Evolutionary conservation across 2,888 invertebrate species (phyloP).

Genomic region (Platycheirus albimanus): DNA sequence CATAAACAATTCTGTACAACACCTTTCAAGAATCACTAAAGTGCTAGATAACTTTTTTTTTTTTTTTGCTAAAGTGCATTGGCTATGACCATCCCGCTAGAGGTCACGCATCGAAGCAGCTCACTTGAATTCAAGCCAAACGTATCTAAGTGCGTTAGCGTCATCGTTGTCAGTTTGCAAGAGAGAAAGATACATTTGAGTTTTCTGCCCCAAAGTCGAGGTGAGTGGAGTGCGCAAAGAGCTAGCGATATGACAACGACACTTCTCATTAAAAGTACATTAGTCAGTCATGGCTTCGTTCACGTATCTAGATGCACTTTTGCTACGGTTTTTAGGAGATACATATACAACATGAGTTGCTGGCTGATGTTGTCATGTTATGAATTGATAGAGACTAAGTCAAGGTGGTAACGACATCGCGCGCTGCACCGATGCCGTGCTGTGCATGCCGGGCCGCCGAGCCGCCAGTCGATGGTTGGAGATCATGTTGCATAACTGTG

Average conservation of each 20-base stretch:
- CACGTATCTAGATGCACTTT: conserved; percentile 55
- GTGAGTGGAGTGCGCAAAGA: conserved; percentile 28
- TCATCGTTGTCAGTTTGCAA: conserved; percentile 1
- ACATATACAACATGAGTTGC: conserved; percentile 31
- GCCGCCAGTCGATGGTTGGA: conserved; percentile 24
- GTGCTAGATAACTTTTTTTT: conserved; percentile 3
- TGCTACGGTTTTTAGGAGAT: conserved; percentile 55
- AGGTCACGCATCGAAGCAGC: conserved; percentile 46
- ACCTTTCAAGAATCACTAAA: conserved; percentile 37
- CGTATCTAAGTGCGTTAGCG: conserved; percentile 54
- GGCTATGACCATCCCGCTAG: conserved; percentile 45
- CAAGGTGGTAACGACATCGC: conserved; percentile 62
- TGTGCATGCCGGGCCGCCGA: too few species aligned
- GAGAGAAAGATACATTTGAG: conserved; percentile 12
- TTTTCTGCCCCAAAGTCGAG: conserved; percentile 56
- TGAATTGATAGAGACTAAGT: conserved; percentile 63
- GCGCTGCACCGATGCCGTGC: too few species aligned
- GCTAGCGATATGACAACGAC: conserved; percentile 10
- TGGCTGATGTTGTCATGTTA: conserved; percentile 28
- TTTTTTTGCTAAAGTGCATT: conserved; percentile 19
- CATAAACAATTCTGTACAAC: conserved; percentile 65
- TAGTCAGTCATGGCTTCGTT: conserved; percentile 62
- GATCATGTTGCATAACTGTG: conserved; percentile 71
- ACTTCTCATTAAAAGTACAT: conserved; percentile 65
- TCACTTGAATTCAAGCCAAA: conserved; percentile 24